A percentile compares a stretch with the other conserved stretches of the same genome.
These are phyloP conservation scores for Stenodema calcarata DNA, from an alignment of 2,888 invertebrate species.

Conservation along the genomic window DNA sequence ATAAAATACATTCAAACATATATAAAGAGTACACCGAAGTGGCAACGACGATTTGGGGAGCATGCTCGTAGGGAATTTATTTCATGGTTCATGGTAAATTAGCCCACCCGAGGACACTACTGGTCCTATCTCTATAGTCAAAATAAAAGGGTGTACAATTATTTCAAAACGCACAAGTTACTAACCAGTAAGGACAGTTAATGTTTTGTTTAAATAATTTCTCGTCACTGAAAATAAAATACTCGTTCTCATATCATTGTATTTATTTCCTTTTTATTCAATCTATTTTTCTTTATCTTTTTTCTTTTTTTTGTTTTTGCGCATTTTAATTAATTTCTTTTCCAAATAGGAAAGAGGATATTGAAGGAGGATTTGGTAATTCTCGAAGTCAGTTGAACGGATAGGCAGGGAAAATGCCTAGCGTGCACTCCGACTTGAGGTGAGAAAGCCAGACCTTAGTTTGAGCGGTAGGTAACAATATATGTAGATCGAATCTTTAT, in stretches of 20 bases:
- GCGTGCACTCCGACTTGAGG: slow-evolving; percentile 49
- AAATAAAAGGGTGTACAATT: slow-evolving; percentile 11
- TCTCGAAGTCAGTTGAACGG: slow-evolving; percentile 24
- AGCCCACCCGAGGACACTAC: not conserved
- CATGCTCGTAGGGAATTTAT: not conserved
- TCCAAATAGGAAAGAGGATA: slow-evolving; percentile 25
- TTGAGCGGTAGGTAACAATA: slow-evolving; percentile 52
- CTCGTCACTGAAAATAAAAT: slow-evolving; percentile 35
- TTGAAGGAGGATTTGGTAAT: slow-evolving; percentile 5
- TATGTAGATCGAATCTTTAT: slow-evolving; percentile 46
- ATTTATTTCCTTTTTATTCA: not conserved
- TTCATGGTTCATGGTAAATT: slow-evolving; percentile 8
- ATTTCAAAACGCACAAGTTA: slow-evolving; percentile 1
- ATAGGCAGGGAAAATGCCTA: slow-evolving; percentile 53
- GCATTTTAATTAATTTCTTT: not conserved
- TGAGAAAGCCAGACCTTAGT: slow-evolving; percentile 52
- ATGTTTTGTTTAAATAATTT: not conserved
- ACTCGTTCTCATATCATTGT: not conserved
- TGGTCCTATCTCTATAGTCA: not conserved
- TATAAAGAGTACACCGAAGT: slow-evolving; percentile 18
- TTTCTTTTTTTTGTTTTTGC: not conserved
- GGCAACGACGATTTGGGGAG: not conserved
- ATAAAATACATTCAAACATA: slow-evolving; percentile 20
- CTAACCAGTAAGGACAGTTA: not conserved
- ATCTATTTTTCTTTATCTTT: not conserved